Percentiles rank a stretch among this genome's conserved stretches.
phyloP scores from a whole-genome alignment of 2,113 vertebrate species.

The Chloropsis cyanopogon region DNA sequence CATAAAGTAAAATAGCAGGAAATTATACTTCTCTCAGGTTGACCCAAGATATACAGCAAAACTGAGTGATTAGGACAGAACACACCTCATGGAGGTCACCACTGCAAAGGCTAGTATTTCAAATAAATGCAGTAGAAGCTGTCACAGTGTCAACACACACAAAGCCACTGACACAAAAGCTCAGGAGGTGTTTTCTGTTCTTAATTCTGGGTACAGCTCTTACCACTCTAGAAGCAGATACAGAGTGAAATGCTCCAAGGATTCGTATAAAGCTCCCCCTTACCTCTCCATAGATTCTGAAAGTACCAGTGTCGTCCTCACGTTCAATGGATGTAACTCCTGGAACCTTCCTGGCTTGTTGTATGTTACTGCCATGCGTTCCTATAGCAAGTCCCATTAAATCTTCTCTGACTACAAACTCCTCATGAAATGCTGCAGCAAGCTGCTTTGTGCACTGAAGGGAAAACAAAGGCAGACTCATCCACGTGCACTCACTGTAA shows the following conservation, averaged over 20 bases:
- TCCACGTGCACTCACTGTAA: neutral
- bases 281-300: constrained; percentile 85
- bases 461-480: neutral
- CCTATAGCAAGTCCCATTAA: constrained; percentile 85
- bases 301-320: constrained; percentile 82
- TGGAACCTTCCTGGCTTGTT: constrained; percentile 82
- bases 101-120: neutral
- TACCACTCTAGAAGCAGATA: neutral
- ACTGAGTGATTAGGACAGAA: neutral
- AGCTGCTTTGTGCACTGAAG: constrained; percentile 82
- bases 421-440: constrained; percentile 84
- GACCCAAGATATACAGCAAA: neutral
- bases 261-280: neutral
- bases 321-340: constrained; percentile 84
- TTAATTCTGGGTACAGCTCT: neutral
- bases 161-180: accelerated
- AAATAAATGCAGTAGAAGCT: neutral
- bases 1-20: neutral
- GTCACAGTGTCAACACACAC: accelerated
- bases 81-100: neutral
- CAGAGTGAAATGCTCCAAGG: neutral
- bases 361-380: constrained; percentile 83
- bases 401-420: constrained; percentile 85
- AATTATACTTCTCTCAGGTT: neutral
- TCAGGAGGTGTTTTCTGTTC: neutral